phyloP scores from a whole-genome alignment of 2,888 invertebrate genomes.

The Phaonia tiefii region DNA sequence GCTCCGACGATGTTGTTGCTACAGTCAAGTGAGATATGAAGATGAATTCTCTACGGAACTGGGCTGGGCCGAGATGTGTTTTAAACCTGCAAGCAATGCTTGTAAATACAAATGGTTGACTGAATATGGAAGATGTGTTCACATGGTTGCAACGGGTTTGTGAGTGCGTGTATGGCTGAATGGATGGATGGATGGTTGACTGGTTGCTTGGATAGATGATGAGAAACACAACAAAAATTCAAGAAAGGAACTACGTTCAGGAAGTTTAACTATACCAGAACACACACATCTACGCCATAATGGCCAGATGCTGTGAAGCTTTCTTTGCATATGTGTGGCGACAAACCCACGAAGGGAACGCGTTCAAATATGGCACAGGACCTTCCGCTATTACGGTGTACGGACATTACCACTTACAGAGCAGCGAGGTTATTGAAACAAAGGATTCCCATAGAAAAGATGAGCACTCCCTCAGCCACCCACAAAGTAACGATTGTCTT shows the following conservation, averaged over 20 bases:
- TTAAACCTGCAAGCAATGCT: constrained; percentile 61
- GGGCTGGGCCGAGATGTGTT: constrained; percentile 61
- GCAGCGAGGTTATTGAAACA: constrained; percentile 4
- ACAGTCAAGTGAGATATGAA: background rate
- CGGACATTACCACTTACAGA: no score
- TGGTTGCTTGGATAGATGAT: constrained; percentile 25
- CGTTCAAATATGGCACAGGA: no score
- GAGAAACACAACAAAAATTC: constrained; percentile 45
- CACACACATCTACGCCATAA: constrained; percentile 3
- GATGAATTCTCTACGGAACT: constrained; percentile 28
- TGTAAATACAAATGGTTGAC: constrained; percentile 36
- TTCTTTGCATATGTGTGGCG: constrained; percentile 13
- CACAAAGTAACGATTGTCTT: background rate
- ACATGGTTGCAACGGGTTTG: constrained; percentile 15
- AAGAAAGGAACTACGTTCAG: constrained; percentile 65
- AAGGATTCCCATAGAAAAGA: background rate
- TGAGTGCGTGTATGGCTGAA: constrained; percentile 12
- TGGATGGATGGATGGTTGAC: constrained; percentile 42
- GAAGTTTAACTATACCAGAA: constrained; percentile 63
- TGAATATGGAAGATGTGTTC: constrained; percentile 36
- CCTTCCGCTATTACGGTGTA: no score
- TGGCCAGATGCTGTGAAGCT: background rate
- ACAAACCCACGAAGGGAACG: background rate
- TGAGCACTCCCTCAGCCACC: background rate
- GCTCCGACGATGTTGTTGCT: background rate